Conservation (phyloP, 2,797 vertebrate species). For the Kryptopterus vitreolus region DNA sequence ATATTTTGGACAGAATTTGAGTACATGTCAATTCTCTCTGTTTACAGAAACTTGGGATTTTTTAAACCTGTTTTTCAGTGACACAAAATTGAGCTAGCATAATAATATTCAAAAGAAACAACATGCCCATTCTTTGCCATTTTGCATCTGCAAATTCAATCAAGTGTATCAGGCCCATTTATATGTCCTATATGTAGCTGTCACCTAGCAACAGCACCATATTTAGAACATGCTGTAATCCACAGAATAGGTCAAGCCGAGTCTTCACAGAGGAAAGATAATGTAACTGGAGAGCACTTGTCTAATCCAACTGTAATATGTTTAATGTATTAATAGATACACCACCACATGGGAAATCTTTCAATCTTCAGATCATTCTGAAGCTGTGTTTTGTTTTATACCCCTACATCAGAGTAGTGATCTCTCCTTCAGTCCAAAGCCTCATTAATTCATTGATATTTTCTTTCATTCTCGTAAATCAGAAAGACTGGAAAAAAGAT, state of each 20-base stretch:
- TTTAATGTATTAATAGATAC: slow-evolving; percentile 52
- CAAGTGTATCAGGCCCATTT: slow-evolving; percentile 40
- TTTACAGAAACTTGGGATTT: slow-evolving; percentile 11
- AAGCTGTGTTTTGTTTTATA: slow-evolving; percentile 3
- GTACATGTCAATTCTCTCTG: neutral
- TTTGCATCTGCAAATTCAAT: slow-evolving; percentile 13
- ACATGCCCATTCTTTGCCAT: slow-evolving; percentile 10
- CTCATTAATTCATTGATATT: neutral
- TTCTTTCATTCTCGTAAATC: neutral
- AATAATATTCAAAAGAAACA: neutral
- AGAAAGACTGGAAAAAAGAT: neutral
- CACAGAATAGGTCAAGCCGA: slow-evolving; percentile 63
- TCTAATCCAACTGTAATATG: slow-evolving; percentile 57
- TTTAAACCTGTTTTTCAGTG: slow-evolving; percentile 1
- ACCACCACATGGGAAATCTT: slow-evolving; percentile 22
- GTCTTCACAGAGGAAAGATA: slow-evolving; percentile 50
- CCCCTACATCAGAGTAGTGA: neutral
- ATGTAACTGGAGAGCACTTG: slow-evolving; percentile 56
- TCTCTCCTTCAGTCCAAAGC: neutral
- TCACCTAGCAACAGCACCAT: slow-evolving; percentile 76
- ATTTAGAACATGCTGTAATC: slow-evolving; percentile 69
- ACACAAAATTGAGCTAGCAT: neutral
- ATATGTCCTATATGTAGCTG: slow-evolving; percentile 50
- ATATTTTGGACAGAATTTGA: slow-evolving; percentile 7
- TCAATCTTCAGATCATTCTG: slow-evolving; percentile 6